These are phyloP conservation scores for Acronicta alni DNA, from an alignment of 2,888 invertebrate genomes.

Conservation along the genomic window DNA sequence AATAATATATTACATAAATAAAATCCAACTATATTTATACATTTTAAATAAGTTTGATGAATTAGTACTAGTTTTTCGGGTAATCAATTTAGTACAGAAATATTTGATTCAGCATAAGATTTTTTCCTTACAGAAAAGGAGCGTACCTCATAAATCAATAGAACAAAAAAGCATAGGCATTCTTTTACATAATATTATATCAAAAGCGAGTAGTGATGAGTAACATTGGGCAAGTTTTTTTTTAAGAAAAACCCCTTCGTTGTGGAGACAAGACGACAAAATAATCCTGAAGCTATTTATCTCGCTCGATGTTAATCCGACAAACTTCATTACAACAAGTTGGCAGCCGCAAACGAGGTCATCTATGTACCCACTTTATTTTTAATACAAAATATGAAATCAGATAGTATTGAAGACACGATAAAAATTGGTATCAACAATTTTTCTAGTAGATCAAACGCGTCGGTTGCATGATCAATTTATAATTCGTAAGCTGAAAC, in stretches of 20 bases:
- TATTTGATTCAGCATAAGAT: constrained; percentile 5
- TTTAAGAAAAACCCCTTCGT: constrained; percentile 33
- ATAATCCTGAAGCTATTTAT: constrained; percentile 55
- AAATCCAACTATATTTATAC: constrained; percentile 36
- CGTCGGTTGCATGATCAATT: constrained; percentile 44
- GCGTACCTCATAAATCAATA: constrained; percentile 14
- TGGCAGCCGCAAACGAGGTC: constrained; percentile 60
- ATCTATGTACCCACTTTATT: constrained; percentile 55
- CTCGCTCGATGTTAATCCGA: constrained; percentile 53
- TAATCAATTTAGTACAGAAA: constrained; percentile 22
- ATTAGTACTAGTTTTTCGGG: constrained; percentile 47
- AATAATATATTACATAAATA: constrained; percentile 16
- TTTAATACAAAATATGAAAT: constrained; percentile 60
- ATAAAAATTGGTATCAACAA: constrained; percentile 52
- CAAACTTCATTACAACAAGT: constrained; percentile 57
- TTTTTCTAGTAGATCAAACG: constrained; percentile 55
- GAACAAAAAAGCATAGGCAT: constrained; percentile 28
- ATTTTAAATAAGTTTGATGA: constrained; percentile 38
- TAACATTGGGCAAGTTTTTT: constrained; percentile 15
- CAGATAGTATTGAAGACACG: constrained; percentile 56
- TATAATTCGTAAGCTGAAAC: constrained; percentile 34
- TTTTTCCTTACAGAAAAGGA: constrained; percentile 18
- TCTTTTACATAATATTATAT: constrained; percentile 11
- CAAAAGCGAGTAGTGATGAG: background rate
- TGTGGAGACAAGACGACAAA: constrained; percentile 33